phyloP scores from a whole-genome alignment of 2,797 vertebrate species.

The Anguilla obscura region DNA sequence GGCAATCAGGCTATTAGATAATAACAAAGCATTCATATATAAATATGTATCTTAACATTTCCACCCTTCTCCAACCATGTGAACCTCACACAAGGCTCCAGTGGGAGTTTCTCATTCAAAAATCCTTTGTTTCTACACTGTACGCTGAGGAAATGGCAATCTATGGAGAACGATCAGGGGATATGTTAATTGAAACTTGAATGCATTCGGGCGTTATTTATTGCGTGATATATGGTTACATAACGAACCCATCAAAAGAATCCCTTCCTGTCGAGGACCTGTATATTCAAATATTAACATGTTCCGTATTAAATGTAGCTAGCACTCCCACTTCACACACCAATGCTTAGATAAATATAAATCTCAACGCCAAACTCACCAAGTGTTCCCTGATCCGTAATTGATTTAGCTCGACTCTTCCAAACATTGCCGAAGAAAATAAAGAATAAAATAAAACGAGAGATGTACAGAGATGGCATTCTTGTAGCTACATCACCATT shows the following conservation, averaged over 20 bases:
- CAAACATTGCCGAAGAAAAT: slow-evolving; percentile 55
- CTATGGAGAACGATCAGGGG: neutral
- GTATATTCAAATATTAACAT: slow-evolving; percentile 55
- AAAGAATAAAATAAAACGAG: slow-evolving; percentile 62
- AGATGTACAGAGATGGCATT: slow-evolving; percentile 64
- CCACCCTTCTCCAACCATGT: slow-evolving; percentile 1
- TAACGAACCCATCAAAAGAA: slow-evolving; percentile 3
- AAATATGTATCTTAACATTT: neutral
- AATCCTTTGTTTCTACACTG: slow-evolving; percentile 38
- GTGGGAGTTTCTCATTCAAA: slow-evolving; percentile 31
- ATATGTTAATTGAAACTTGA: neutral
- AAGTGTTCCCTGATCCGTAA: slow-evolving; percentile 64
- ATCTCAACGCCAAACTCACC: slow-evolving; percentile 68
- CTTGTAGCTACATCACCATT: slow-evolving; percentile 66
- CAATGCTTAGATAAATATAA: slow-evolving; percentile 56
- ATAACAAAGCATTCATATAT: neutral
- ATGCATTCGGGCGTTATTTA: slow-evolving; percentile 39
- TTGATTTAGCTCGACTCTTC: slow-evolving; percentile 65
- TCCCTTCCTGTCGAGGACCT: slow-evolving; percentile 24
- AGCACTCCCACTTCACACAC: slow-evolving; percentile 67
- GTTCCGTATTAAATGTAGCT: slow-evolving; percentile 37
- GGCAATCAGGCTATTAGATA: neutral
- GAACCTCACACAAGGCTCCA: neutral
- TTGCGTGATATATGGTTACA: slow-evolving; percentile 45
- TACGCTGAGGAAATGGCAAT: neutral